Conservation (phyloP, 2,888 invertebrate species). For the Nymphalis c-album region DNA sequence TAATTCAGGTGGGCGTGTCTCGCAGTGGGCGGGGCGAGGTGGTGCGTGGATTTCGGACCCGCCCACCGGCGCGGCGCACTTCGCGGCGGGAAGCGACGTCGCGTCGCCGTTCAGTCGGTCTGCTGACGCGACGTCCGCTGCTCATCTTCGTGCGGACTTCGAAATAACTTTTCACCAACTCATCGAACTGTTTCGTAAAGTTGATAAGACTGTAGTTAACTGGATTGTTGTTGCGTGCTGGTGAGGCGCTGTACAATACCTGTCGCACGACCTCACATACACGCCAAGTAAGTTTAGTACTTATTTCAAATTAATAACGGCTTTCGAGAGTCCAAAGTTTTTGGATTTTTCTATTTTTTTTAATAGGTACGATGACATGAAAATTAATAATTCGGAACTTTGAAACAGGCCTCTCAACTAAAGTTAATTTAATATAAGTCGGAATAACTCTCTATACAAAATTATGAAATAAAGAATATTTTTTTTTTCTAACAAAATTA, state of each 20-base stretch:
- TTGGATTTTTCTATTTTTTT: neutral
- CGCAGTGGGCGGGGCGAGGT: conserved; percentile 62
- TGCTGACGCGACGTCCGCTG: conserved; percentile 69
- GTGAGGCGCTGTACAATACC: conserved; percentile 19
- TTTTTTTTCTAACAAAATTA: too few species aligned
- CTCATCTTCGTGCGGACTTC: conserved; percentile 58
- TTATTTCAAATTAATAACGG: neutral
- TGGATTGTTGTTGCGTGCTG: conserved; percentile 23
- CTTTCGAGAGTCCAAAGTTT: neutral
- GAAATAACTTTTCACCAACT: conserved; percentile 52
- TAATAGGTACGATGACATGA: neutral
- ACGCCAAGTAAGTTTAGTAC: conserved; percentile 66
- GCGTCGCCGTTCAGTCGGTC: conserved; percentile 63
- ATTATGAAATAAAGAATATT: too few species aligned
- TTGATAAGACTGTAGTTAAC: conserved; percentile 26
- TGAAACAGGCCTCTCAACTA: too few species aligned
- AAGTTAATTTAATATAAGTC: too few species aligned
- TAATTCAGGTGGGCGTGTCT: conserved; percentile 77
- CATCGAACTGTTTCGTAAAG: conserved; percentile 31
- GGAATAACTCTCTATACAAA: too few species aligned
- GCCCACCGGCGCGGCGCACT: conserved; percentile 56
- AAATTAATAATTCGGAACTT: neutral
- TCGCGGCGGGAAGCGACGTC: conserved; percentile 42
- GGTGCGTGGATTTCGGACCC: conserved; percentile 55
- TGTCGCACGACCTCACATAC: conserved; percentile 62